Evolutionary conservation across 2,113 vertebrate species (phyloP).

Genomic region (Sisor rabdophorus): DNA sequence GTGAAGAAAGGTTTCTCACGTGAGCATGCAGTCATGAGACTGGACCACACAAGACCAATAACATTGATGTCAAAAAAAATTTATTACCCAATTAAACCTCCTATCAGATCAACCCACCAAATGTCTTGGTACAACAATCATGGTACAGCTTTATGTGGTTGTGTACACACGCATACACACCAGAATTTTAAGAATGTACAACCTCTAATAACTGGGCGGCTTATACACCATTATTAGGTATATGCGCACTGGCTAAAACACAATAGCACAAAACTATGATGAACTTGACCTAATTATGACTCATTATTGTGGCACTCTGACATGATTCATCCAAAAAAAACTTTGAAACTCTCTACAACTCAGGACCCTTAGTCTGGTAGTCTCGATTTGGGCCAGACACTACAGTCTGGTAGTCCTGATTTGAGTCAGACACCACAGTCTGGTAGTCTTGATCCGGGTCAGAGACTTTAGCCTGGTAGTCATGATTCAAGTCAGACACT

Average conservation of each 20-base stretch:
- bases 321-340: background rate
- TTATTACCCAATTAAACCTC: background rate
- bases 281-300: background rate
- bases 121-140: background rate
- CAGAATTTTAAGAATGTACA: background rate
- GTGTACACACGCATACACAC: background rate
- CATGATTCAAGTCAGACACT: background rate
- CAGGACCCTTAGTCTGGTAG: background rate
- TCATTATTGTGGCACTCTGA: background rate
- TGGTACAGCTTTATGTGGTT: background rate
- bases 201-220: background rate
- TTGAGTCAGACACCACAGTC: background rate
- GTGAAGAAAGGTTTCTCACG: background rate
- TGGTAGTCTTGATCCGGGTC: background rate
- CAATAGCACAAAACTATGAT: background rate
- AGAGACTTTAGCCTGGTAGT: background rate
- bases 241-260: background rate
- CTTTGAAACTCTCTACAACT: background rate
- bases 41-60: background rate
- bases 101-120: background rate
- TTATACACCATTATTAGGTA: background rate
- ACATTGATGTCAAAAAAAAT: background rate
- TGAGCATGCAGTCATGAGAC: conserved; percentile 10
- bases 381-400: background rate
- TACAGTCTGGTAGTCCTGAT: background rate